Percentiles rank a stretch among this genome's conserved stretches.
Conservation (phyloP, 2,113 vertebrate genomes). For the Miniopterus natalensis region DNA sequence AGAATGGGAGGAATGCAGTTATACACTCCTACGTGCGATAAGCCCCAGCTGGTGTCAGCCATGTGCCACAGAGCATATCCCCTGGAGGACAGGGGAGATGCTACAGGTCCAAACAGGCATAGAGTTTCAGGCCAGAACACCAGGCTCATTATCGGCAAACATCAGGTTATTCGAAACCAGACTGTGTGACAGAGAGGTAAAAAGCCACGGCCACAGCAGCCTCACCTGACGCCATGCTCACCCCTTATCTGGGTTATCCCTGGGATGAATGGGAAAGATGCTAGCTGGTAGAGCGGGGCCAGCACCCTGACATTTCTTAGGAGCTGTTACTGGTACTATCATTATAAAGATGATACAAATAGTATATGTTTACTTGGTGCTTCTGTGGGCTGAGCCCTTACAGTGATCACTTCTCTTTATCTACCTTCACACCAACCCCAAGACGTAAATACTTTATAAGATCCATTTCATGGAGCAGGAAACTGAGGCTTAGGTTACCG, state of each 20-base stretch:
- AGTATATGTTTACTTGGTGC: neutral
- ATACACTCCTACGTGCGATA: conserved; percentile 32
- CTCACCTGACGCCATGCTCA: conserved; percentile 15
- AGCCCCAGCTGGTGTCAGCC: conserved; percentile 56
- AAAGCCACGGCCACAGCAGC: neutral
- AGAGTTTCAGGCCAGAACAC: conserved; percentile 70
- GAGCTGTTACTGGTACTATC: neutral
- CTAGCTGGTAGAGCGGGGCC: neutral
- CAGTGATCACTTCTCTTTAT: neutral
- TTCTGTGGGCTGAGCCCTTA: neutral
- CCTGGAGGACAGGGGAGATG: neutral
- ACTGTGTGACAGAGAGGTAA: conserved; percentile 5
- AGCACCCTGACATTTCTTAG: neutral
- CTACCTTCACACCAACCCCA: neutral
- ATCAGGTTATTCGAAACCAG: conserved; percentile 67
- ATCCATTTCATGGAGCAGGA: conserved; percentile 22
- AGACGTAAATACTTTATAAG: neutral
- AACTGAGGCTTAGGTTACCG: neutral
- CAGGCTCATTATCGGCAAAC: conserved; percentile 46
- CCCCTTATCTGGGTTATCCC: neutral
- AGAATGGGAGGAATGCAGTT: neutral
- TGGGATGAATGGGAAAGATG: neutral
- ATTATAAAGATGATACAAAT: neutral
- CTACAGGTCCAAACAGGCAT: conserved; percentile 52
- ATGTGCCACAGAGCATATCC: neutral